Conservation (phyloP, 2,113 vertebrate species). For the Parus major region DNA sequence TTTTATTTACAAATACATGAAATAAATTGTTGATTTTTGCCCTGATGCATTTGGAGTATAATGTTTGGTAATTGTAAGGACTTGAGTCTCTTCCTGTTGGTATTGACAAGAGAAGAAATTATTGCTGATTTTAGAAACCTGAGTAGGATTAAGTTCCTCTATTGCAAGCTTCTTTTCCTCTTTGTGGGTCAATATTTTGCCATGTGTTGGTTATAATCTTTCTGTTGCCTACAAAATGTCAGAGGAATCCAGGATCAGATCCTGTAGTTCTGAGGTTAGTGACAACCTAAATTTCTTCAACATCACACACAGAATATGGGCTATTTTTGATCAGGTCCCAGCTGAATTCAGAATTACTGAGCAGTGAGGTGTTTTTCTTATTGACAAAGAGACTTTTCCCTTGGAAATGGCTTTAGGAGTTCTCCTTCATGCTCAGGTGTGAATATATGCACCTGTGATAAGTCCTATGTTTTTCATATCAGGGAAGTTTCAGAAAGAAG, state of each 20-base stretch:
- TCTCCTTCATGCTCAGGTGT: neutral
- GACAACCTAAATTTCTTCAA: neutral
- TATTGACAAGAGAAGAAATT: neutral
- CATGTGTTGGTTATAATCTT: neutral
- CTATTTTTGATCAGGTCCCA: neutral
- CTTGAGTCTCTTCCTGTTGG: neutral
- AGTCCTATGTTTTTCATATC: neutral
- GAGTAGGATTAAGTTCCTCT: neutral
- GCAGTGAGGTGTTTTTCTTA: neutral
- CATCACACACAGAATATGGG: neutral
- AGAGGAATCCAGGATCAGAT: neutral
- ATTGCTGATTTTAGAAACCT: neutral
- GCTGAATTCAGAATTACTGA: neutral
- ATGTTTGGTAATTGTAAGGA: neutral
- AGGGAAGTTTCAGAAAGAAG: neutral
- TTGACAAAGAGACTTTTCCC: neutral
- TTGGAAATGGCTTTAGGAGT: neutral
- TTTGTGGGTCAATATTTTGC: neutral
- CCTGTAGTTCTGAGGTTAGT: neutral
- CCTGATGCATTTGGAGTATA: neutral
- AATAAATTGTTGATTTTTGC: neutral
- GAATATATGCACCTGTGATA: neutral
- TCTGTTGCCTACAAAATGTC: neutral
- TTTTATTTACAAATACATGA: neutral
- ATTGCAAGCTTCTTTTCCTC: neutral